Base-by-base conservation (phyloP, 1,140 invertebrate species). In the Aphaenogaster ashmeadi region DNA sequence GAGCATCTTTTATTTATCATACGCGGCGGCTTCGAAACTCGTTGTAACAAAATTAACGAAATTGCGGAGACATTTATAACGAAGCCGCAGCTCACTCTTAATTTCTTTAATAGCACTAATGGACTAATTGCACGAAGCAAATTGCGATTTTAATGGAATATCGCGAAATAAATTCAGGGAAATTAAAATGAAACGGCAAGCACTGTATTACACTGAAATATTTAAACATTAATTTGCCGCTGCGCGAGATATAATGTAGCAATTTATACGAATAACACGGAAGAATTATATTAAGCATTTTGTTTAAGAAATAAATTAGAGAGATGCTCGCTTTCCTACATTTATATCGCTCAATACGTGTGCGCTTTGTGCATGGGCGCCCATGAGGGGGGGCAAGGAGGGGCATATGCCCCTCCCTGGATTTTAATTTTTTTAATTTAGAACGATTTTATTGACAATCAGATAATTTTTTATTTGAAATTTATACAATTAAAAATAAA, bases 21-120 rank as follows among this genome's bases (percentile, higher is more conserved):
- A 58, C 21, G 18, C 5, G 47, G 9, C 47, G 33, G 36, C n/a
- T 83, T 75, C 69, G 27, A 75, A 60, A 75, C 47, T 36, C n/a
- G 27, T 60, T 52, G 7, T 52, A 56, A 47, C 13, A 15, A 75
- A 75, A 75, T 75, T 84, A 62, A 75, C 27, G 13, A 74, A 83
- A 74, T 47, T 74, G 52, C 38, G 27, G 33, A 75, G 72, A 75
- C 72, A 75, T 84, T 84, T 47, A 75, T 62, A 84, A 50, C 27
- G 13, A 47, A 47, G 21, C 21, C 21, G 11, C 36, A 13, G 41
- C 11, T 83, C 13, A 50, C 7, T 9, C 33, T 75, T 75, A 62
- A 84, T 74, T 80, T 60, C 18, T 60, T 84, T 74, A 84, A 74
- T 60, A 4, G 4, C n/a, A 27, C n/a, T 60, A 41, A 58, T 44